Conservation (phyloP, 2,888 invertebrate species). For the Eupithecia subumbrata region DNA sequence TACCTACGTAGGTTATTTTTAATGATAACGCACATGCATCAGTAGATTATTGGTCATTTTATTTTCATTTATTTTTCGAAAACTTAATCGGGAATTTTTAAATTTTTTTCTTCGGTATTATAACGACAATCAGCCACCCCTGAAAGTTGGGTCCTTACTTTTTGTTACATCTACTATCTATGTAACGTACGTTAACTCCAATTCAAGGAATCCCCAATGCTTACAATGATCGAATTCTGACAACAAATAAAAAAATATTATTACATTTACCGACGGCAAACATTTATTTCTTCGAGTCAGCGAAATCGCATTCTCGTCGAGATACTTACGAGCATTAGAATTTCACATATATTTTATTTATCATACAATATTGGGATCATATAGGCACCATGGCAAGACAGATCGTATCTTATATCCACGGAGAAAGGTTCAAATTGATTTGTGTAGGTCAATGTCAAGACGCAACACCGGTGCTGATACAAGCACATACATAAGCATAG, state of each 20-base stretch:
- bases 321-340: not conserved
- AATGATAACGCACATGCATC: no score
- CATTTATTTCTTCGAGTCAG: not conserved
- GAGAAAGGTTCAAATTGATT: not conserved
- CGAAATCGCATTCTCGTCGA: not conserved
- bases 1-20: no score
- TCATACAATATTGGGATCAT: not conserved
- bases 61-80: no score
- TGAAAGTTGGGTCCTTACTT: no score
- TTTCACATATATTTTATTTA: not conserved
- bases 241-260: not conserved
- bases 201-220: not conserved
- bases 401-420: not conserved
- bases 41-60: no score
- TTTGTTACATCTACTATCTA: no score
- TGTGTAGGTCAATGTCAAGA: conserved; percentile 1
- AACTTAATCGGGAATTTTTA: no score
- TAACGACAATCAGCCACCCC: no score
- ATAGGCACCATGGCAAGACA: not conserved
- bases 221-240: not conserved
- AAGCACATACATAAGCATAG: not conserved
- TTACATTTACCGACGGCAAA: not conserved
- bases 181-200: no score
- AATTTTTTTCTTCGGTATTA: no score
- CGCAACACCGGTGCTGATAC: not conserved